Evolutionary conservation across 2,888 invertebrate genomes (phyloP), one percentile per base, ranked within the genome.

Genomic region (Calameuta idolon): DNA sequence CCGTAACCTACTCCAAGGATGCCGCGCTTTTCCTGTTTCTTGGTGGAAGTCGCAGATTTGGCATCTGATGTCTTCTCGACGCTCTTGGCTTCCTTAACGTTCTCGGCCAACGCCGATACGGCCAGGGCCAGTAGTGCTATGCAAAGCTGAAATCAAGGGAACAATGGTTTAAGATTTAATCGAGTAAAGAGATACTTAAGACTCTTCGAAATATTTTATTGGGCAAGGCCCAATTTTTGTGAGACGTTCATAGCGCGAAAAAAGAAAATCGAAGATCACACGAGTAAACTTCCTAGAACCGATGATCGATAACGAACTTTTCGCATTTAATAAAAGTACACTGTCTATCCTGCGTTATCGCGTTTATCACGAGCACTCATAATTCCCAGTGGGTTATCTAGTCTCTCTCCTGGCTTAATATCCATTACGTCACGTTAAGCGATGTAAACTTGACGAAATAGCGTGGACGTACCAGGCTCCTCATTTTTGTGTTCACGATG

Each of bases 21-120:
- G 84, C 96, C 96, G 85, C 96, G 95, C 92, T 97, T 96, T 92
- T 96, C 96, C 91, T 96, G 94, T 92, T 96, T 96, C 93, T 96
- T 90, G 73, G 84, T 73, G 11, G 82, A 69, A 34, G 75, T 71
- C 31, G 81, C 37, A 40, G 85, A 79, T 55, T 85, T 82, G 23
- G 69, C 79, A 12, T 79, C 80, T n/a, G 80, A 78, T 33, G 82
- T 71, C 30, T 83, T 79, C 9, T 83, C 82, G 23, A 76, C 81
- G 91, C 94, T 94, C 93, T 94, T 94, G n/a, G 75, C 76, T 77
- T 85, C 82, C 71, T 78, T 93, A 94, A 93, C 91, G 94, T 95
- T 94, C 93, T 94, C 94, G 86, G 94, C 96, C 88, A 90, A 92
- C 82, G 95, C 94, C 91, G 95, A 90, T 85, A 92, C 96, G 92